A percentile compares a stretch with the other conserved stretches of the same genome.
phyloP scores from a whole-genome alignment of 2,113 vertebrate genomes.

The Morone saxatilis region DNA sequence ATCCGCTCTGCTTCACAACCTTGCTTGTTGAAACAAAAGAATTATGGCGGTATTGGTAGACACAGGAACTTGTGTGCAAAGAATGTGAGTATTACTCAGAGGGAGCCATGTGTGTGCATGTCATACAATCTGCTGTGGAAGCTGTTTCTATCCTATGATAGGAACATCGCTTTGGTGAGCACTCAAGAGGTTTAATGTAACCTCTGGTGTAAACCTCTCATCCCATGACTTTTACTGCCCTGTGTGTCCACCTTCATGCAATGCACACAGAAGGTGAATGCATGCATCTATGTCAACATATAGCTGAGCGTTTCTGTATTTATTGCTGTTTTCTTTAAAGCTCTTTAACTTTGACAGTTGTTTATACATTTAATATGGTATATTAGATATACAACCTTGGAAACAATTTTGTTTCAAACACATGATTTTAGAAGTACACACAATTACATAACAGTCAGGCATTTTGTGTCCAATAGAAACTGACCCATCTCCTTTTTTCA shows the following conservation, averaged over 20 bases:
- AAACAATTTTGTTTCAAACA: neutral
- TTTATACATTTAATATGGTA: neutral
- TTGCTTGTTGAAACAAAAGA: slow-evolving; percentile 74
- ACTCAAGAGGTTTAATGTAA: slow-evolving; percentile 36
- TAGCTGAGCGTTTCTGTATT: neutral
- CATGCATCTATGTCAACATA: neutral
- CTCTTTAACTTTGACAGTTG: neutral
- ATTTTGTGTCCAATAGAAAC: too few relatives aligned
- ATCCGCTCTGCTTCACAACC: slow-evolving; percentile 59
- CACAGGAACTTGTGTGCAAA: slow-evolving; percentile 62
- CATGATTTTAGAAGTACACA: too few relatives aligned
- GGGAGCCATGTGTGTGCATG: slow-evolving; percentile 50
- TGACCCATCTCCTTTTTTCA: too few relatives aligned
- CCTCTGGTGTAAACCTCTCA: slow-evolving; percentile 35
- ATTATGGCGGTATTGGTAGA: slow-evolving; percentile 68
- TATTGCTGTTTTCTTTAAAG: too few relatives aligned
- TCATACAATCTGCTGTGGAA: slow-evolving; percentile 59
- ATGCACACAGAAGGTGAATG: slow-evolving; percentile 3
- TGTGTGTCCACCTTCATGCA: slow-evolving; percentile 28
- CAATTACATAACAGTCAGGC: too few relatives aligned
- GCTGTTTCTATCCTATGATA: slow-evolving; percentile 44
- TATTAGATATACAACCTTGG: neutral
- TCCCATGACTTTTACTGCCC: slow-evolving; percentile 31
- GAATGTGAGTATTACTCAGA: slow-evolving; percentile 47
- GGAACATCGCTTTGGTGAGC: slow-evolving; percentile 38